These are phyloP conservation scores for Chrysodeixis includens DNA, from an alignment of 2,888 invertebrate species.

Conservation along the genomic window DNA sequence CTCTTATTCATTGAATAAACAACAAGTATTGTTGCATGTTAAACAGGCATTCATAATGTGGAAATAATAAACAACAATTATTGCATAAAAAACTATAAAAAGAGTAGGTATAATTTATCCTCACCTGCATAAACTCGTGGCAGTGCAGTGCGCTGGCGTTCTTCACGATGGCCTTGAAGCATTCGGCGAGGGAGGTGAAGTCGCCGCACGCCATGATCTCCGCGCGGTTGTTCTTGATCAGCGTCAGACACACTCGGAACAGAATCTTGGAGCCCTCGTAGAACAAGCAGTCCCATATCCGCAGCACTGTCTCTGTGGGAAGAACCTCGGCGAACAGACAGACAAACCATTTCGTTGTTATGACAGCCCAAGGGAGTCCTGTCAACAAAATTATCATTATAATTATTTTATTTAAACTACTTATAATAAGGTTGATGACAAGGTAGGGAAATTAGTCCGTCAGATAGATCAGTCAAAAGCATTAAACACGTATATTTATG, in stretches of 20 bases:
- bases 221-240: conserved; percentile 93
- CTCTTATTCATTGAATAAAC: no score
- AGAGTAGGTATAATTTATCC: conserved; percentile 11
- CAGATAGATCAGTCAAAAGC: no score
- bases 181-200: conserved; percentile 94
- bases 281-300: conserved; percentile 99
- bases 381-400: conserved; percentile 16
- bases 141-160: conserved; percentile 95
- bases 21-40: not conserved
- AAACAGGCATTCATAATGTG: not conserved
- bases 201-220: conserved; percentile 94
- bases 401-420: no score
- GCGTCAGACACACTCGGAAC: conserved; percentile 95
- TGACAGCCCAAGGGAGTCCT: conserved; percentile 96
- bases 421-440: no score
- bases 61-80: not conserved
- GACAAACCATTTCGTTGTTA: conserved; percentile 98
- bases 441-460: no score
- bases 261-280: conserved; percentile 98
- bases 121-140: conserved; percentile 96
- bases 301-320: conserved; percentile 97
- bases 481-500: no score
- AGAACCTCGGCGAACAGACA: conserved; percentile 98
- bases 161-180: conserved; percentile 94
- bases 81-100: not conserved